Conservation (phyloP, 53 echinoderm and acorn worm species). For the Luidia sarsii region DNA sequence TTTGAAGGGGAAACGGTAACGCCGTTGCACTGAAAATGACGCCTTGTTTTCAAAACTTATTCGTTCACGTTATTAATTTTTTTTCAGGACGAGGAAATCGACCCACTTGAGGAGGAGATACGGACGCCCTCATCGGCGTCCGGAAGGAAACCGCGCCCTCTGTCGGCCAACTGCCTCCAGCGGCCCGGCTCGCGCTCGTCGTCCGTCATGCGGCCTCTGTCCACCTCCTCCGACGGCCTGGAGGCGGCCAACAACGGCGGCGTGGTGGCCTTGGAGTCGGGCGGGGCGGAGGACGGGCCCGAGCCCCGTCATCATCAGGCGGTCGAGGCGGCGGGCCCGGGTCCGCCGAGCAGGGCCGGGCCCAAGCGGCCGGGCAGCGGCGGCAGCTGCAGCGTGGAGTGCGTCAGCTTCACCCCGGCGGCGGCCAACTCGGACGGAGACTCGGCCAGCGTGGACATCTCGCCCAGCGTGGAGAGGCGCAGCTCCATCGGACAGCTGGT, state of each 20-base stretch:
- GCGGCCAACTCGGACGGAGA: slow-evolving; percentile 22
- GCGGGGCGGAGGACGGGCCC: slow-evolving; percentile 26
- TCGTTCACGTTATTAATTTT: no score
- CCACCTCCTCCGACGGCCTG: slow-evolving; percentile 16
- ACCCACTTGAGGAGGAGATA: slow-evolving; percentile 68
- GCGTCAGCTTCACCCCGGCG: slow-evolving; percentile 29
- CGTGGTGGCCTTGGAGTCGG: neutral
- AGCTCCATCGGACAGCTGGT: slow-evolving; percentile 37
- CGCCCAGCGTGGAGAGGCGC: slow-evolving; percentile 34
- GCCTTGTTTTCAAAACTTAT: no score
- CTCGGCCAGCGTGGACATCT: slow-evolving; percentile 31
- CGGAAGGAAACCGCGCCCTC: slow-evolving; percentile 26
- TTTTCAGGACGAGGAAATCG: slow-evolving; percentile 64
- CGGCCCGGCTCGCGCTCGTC: slow-evolving; percentile 38
- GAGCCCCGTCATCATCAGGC: neutral
- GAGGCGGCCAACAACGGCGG: no score
- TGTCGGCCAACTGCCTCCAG: slow-evolving; percentile 37
- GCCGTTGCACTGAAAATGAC: no score
- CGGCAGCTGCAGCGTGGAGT: slow-evolving; percentile 29
- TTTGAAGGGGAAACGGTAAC: no score
- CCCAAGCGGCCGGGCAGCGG: slow-evolving; percentile 6
- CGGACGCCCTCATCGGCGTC: slow-evolving; percentile 53
- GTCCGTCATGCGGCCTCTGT: slow-evolving; percentile 53
- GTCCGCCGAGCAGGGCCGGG: no score
- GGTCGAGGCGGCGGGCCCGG: neutral